These are phyloP conservation scores for Cyanoliseus patagonus DNA, from an alignment of 2,113 vertebrate species.

Conservation along the genomic window DNA sequence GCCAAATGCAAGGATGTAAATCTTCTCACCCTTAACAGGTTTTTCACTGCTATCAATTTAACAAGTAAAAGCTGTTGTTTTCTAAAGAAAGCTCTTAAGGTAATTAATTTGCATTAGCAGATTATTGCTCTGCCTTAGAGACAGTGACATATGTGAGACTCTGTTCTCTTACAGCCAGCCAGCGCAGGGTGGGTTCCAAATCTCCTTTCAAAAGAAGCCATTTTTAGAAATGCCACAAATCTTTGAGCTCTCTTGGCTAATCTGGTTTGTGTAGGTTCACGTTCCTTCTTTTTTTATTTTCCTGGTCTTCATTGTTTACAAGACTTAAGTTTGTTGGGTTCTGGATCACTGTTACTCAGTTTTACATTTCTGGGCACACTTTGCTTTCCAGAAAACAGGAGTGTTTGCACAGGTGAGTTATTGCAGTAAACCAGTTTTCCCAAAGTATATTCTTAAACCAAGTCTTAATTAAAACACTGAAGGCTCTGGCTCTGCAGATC, in stretches of 20 bases:
- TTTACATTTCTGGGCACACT: not conserved
- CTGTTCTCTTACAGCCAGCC: not conserved
- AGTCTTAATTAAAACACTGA: not conserved
- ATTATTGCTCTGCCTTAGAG: slow-evolving; percentile 8
- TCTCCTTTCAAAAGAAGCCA: not conserved
- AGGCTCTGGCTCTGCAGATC: not conserved
- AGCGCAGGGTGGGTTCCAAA: not conserved
- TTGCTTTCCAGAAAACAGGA: not conserved
- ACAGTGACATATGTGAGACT: not conserved
- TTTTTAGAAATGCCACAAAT: not conserved
- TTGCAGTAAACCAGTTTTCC: not conserved
- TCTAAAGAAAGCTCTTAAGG: not conserved
- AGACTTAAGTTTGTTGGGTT: not conserved
- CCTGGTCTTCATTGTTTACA: not conserved
- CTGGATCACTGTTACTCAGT: not conserved
- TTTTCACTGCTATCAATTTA: not conserved
- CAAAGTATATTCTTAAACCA: not conserved
- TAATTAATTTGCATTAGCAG: not conserved
- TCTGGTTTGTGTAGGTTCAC: not conserved
- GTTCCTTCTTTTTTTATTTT: not conserved
- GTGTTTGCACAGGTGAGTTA: not conserved
- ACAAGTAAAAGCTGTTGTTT: not conserved
- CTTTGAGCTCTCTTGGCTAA: not conserved
- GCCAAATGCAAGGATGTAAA: not conserved
- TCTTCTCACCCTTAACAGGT: not conserved